These are phyloP conservation scores for Pseudochromis fuscus DNA, from an alignment of 2,797 vertebrate genomes.

Conservation along the genomic window DNA sequence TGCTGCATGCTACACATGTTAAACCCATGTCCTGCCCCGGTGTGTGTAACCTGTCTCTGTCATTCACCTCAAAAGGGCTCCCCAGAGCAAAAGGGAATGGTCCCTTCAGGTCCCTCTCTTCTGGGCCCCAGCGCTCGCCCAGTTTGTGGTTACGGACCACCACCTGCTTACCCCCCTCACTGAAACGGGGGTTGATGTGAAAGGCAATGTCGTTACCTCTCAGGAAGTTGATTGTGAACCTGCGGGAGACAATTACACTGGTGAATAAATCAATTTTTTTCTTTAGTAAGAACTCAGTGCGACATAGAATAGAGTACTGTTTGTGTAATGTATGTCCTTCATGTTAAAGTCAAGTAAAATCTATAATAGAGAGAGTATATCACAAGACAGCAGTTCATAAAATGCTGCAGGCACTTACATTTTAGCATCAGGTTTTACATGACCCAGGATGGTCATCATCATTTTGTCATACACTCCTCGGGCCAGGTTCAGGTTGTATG, in stretches of 20 bases:
- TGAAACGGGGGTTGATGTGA: slow-evolving; percentile 87
- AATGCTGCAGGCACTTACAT: too few relatives aligned
- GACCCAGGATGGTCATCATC: slow-evolving; percentile 86
- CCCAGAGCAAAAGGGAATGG: slow-evolving; percentile 83
- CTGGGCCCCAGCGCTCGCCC: slow-evolving; percentile 83
- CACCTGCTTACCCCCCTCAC: slow-evolving; percentile 80
- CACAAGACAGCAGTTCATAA: too few relatives aligned
- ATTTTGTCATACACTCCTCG: slow-evolving; percentile 87
- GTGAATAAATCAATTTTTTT: neutral
- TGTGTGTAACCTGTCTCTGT: neutral
- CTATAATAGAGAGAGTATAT: too few relatives aligned
- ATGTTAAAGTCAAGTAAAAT: neutral
- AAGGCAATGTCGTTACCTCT: slow-evolving; percentile 86
- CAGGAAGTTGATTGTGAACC: slow-evolving; percentile 87
- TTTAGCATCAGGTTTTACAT: slow-evolving; percentile 84
- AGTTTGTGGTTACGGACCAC: slow-evolving; percentile 85
- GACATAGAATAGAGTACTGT: neutral
- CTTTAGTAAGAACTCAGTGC: neutral
- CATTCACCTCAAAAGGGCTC: slow-evolving; percentile 85
- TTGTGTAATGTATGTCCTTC: neutral
- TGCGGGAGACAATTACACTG: slow-evolving; percentile 51
- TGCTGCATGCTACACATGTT: slow-evolving; percentile 28
- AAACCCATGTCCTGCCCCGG: neutral
- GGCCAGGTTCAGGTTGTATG: slow-evolving; percentile 85
- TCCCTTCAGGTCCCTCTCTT: slow-evolving; percentile 82